These are phyloP conservation scores for Apostichopus parvimensis DNA, from an alignment of 35 echinoderm and acorn worm species.

Conservation along the genomic window DNA sequence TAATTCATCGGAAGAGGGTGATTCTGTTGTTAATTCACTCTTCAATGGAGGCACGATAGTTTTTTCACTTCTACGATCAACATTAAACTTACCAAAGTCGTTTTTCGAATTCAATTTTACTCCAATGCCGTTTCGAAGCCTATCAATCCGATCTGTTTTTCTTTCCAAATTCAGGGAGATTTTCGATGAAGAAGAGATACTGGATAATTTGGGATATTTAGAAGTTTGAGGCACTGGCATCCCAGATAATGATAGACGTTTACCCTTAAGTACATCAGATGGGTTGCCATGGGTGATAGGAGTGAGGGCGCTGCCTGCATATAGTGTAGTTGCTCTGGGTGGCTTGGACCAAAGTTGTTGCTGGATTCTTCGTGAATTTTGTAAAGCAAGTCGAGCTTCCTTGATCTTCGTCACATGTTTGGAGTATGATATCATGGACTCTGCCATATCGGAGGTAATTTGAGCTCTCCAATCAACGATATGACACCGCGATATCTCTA, in stretches of 20 bases:
- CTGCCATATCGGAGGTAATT: too few relatives aligned
- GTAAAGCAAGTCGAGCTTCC: constrained; percentile 44
- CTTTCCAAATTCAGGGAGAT: neutral
- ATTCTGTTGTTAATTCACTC: too few relatives aligned
- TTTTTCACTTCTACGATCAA: neutral
- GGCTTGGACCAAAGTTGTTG: constrained; percentile 41
- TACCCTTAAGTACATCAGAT: neutral
- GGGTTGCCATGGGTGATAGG: neutral
- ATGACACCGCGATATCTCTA: too few relatives aligned
- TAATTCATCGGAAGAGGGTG: too few relatives aligned
- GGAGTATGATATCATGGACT: constrained; percentile 63
- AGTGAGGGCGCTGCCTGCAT: neutral
- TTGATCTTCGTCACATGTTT: constrained; percentile 56
- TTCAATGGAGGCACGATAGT: neutral
- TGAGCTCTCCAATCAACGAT: too few relatives aligned
- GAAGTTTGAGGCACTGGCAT: neutral
- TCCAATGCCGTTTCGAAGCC: neutral
- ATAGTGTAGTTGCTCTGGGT: neutral
- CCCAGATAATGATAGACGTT: neutral
- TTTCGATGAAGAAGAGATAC: neutral
- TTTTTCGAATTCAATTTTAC: neutral
- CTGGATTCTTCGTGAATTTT: constrained; percentile 15
- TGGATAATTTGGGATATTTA: neutral
- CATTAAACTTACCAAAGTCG: neutral
- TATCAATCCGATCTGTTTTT: neutral